Conservation (phyloP, 2,113 vertebrate genomes). For the Cyanoliseus patagonus region DNA sequence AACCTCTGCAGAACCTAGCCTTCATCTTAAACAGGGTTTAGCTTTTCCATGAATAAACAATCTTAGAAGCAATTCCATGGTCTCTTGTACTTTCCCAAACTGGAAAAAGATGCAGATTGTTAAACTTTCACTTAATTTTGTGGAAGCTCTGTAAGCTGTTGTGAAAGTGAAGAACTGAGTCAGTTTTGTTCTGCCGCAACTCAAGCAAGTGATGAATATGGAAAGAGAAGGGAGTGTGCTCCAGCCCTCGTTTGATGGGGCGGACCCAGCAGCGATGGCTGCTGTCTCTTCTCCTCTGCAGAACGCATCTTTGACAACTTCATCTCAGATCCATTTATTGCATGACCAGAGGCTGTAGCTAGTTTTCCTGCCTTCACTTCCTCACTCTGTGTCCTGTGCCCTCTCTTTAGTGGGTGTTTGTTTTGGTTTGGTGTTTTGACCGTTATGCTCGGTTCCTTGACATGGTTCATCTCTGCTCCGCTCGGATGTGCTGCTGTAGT, state of each 20-base stretch:
- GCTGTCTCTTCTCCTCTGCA: not conserved
- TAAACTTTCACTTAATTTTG: conserved; percentile 11
- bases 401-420: fast-evolving
- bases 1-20: not conserved
- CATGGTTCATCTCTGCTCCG: not conserved
- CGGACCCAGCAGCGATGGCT: not conserved
- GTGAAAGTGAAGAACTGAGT: not conserved
- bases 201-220: not conserved
- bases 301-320: not conserved
- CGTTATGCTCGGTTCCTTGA: fast-evolving
- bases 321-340: not conserved
- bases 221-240: not conserved
- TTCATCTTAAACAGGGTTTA: not conserved
- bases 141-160: not conserved
- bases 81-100: not conserved
- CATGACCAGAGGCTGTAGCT: not conserved
- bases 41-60: not conserved
- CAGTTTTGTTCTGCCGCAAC: not conserved
- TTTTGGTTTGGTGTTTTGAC: not conserved
- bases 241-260: not conserved
- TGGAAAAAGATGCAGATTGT: not conserved
- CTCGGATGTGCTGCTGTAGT: not conserved
- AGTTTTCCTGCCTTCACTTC: not conserved
- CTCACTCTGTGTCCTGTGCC: fast-evolving
- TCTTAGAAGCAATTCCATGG: not conserved